These are phyloP conservation scores for Drosophila buzzatii DNA, from an alignment of 2,888 invertebrate genomes.

Conservation along the genomic window DNA sequence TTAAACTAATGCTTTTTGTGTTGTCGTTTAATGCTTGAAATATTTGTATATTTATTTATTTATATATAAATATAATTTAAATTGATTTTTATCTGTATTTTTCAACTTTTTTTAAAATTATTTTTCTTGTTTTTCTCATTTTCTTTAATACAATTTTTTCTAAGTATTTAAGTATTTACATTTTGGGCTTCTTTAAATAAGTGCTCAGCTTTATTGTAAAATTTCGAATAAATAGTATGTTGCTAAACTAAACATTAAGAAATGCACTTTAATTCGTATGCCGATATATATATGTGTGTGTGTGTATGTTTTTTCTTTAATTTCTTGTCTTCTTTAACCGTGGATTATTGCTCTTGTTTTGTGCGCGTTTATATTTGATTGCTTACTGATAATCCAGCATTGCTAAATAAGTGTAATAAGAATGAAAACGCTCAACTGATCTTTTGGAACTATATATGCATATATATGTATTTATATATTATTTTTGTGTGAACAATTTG, in stretches of 20 bases:
- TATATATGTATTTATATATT: constrained; percentile 14
- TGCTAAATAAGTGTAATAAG: constrained; percentile 28
- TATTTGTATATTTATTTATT: constrained; percentile 35
- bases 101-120: background rate
- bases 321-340: constrained; percentile 2
- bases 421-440: constrained; percentile 13
- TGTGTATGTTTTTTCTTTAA: background rate
- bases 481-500: background rate
- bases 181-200: constrained; percentile 44
- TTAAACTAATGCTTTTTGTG: constrained; percentile 64
- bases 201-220: constrained; percentile 54
- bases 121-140: background rate
- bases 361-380: constrained; percentile 5
- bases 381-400: constrained; percentile 10
- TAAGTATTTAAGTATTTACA: constrained; percentile 57
- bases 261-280: constrained; percentile 70
- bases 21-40: constrained; percentile 24
- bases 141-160: constrained; percentile 46
- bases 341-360: constrained; percentile 13
- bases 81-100: constrained; percentile 14
- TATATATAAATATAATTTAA: constrained; percentile 36
- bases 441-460: constrained; percentile 5
- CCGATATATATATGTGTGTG: constrained; percentile 67
- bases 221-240: constrained; percentile 32
- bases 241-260: constrained; percentile 49